A percentile compares a stretch with the other conserved stretches of the same genome.
Conservation (phyloP, 2,113 vertebrate genomes). For the Actinemys pallida region DNA sequence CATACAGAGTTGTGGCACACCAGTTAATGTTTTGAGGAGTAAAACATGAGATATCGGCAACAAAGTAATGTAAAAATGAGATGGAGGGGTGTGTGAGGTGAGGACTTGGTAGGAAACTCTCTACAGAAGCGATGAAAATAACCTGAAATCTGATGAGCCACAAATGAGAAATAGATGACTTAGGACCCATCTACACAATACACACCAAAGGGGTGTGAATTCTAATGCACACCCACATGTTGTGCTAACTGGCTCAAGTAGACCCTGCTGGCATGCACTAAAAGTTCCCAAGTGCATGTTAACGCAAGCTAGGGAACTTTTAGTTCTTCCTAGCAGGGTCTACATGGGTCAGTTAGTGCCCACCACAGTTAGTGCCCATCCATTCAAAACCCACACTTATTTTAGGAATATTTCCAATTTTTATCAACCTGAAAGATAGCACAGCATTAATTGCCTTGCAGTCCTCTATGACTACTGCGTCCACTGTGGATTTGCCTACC, state of each 20-base stretch:
- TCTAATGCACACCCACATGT: too few species aligned
- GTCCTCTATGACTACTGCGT: neutral
- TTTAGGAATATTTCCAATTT: neutral
- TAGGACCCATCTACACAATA: neutral
- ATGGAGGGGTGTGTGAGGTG: neutral
- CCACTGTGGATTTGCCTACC: neutral
- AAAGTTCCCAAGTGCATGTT: too few species aligned
- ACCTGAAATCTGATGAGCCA: neutral
- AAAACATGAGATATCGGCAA: neutral
- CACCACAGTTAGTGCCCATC: neutral
- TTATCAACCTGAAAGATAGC: neutral
- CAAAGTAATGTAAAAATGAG: neutral
- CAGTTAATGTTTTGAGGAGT: neutral
- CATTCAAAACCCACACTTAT: neutral
- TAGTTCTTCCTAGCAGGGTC: too few species aligned
- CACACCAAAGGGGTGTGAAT: too few species aligned
- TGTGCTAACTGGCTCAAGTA: too few species aligned
- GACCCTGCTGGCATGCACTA: too few species aligned
- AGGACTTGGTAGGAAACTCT: neutral
- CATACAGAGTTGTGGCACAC: neutral
- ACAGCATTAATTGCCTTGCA: neutral
- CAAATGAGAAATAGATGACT: neutral
- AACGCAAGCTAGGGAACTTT: too few species aligned
- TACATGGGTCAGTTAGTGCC: too few species aligned
- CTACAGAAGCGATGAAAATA: neutral